A percentile compares a stretch with the other conserved stretches of the same genome.
Evolutionary conservation across 1,140 invertebrate genomes (phyloP).

Genomic region (Patella vulgata): DNA sequence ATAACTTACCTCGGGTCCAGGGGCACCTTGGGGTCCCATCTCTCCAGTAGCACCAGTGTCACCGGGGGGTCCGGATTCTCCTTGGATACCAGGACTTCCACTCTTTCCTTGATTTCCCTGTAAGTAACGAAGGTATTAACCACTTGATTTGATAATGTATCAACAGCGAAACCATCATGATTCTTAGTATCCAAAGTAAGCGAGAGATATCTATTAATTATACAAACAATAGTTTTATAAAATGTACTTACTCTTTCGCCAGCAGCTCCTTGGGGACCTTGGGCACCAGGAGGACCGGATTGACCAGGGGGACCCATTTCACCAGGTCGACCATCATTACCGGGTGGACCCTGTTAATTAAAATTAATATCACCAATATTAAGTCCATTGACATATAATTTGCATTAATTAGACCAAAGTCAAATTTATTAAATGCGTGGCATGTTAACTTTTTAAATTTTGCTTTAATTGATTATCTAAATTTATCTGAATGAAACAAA

Average conservation of each 20-base stretch:
- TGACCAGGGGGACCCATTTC: slow-evolving; percentile 53
- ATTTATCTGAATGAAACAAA: too few species aligned
- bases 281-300: slow-evolving; percentile 46
- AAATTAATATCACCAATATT: not conserved
- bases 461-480: too few species aligned
- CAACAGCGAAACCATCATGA: too few species aligned
- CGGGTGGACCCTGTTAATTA: slow-evolving; percentile 44
- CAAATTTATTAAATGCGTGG: too few species aligned
- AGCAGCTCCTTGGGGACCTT: slow-evolving; percentile 48
- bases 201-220: too few species aligned
- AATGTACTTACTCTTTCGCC: slow-evolving; percentile 52
- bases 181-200: too few species aligned
- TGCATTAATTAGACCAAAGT: too few species aligned
- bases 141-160: too few species aligned
- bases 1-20: slow-evolving; percentile 42
- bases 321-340: slow-evolving; percentile 55
- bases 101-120: slow-evolving; percentile 19
- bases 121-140: slow-evolving; percentile 37
- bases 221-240: too few species aligned
- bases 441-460: too few species aligned
- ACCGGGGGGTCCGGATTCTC: slow-evolving; percentile 45
- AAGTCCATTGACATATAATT: too few species aligned
- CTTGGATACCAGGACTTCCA: slow-evolving; percentile 37
- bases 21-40: slow-evolving; percentile 40
- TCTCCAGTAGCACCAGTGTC: slow-evolving; percentile 44